Percentiles rank a stretch among this genome's conserved stretches.
These are phyloP conservation scores for Diorhabda carinulata DNA, from an alignment of 1,140 invertebrate species.

Conservation along the genomic window DNA sequence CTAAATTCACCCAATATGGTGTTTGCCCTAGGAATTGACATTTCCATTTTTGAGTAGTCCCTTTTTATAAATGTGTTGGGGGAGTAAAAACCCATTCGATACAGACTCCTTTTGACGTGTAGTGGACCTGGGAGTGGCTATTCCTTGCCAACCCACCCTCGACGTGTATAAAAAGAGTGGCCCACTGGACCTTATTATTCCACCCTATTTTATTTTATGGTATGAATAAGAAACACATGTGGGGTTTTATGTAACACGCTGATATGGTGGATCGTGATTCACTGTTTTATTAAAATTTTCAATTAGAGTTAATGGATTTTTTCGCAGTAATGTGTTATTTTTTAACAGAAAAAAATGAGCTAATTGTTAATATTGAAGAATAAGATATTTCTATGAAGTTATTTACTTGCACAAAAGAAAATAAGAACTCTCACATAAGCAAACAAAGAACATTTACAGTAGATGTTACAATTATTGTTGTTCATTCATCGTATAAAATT, in stretches of 20 bases:
- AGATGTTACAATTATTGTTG: too few relatives aligned
- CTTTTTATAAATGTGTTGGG: slow-evolving; percentile 30
- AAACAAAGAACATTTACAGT: too few relatives aligned
- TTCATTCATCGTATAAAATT: too few relatives aligned
- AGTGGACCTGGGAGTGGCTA: not conserved
- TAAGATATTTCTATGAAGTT: too few relatives aligned
- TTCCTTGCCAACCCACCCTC: not conserved
- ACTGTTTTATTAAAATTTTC: not conserved
- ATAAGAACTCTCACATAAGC: too few relatives aligned
- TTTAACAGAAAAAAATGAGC: too few relatives aligned
- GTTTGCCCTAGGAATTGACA: slow-evolving; percentile 22
- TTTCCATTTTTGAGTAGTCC: slow-evolving; percentile 33
- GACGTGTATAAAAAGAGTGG: not conserved
- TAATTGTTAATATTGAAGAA: too few relatives aligned
- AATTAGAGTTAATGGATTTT: too few relatives aligned
- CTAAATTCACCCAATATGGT: slow-evolving; percentile 32
- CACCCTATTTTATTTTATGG: not conserved
- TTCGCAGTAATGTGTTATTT: too few relatives aligned
- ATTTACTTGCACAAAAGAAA: too few relatives aligned
- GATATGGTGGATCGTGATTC: not conserved
- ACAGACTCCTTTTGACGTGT: not conserved
- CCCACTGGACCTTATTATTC: not conserved
- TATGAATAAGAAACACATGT: not conserved
- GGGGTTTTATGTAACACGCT: not conserved
- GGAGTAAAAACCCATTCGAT: slow-evolving; percentile 14